These are phyloP conservation scores for sheep (Ovis aries) DNA, from an alignment of 2,113 vertebrate genomes.

Conservation along the genomic window DNA sequence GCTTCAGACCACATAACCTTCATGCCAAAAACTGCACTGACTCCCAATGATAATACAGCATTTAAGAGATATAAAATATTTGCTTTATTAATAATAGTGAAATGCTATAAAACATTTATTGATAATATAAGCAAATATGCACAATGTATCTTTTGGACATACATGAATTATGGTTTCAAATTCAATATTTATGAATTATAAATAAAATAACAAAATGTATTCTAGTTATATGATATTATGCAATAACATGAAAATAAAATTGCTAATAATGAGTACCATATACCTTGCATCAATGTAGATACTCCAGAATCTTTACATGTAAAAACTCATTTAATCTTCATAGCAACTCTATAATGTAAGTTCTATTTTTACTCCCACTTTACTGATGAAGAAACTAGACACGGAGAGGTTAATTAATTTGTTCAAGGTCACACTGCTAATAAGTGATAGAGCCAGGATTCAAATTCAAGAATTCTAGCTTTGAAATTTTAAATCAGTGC, in stretches of 20 bases:
- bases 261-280: not conserved
- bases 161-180: conserved; percentile 14
- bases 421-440: not conserved
- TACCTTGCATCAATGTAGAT: not conserved
- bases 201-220: not conserved
- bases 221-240: not conserved
- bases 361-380: not conserved
- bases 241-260: conserved; percentile 4
- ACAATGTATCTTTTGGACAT: not conserved
- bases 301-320: not conserved
- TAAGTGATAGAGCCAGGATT: not conserved
- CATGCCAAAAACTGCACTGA: not conserved
- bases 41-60: not conserved
- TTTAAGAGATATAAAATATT: conserved; percentile 2
- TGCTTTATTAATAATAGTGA: not conserved
- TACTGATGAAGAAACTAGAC: not conserved
- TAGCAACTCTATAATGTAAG: not conserved
- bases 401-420: conserved; percentile 10
- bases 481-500: not conserved
- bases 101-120: conserved; percentile 1
- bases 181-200: conserved; percentile 11
- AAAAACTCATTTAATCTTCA: not conserved
- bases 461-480: not conserved
- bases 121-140: not conserved
- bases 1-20: not conserved